phyloP scores from a whole-genome alignment of 2,888 invertebrate species.

The Spodoptera littoralis region DNA sequence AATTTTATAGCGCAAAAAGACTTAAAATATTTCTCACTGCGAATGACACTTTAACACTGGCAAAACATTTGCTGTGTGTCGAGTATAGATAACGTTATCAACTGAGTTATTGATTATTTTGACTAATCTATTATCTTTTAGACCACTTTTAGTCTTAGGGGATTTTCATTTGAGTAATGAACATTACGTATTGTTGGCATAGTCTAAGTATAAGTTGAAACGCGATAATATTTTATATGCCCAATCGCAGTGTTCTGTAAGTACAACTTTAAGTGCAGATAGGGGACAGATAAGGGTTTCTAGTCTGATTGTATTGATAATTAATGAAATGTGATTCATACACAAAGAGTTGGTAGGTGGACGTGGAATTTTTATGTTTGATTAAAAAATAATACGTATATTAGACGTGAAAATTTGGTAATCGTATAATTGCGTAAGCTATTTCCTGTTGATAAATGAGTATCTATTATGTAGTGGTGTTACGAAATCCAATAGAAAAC shows the following conservation, averaged over 20 bases:
- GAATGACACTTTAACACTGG: slow-evolving; percentile 59
- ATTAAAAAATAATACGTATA: too few relatives aligned
- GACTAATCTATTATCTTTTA: slow-evolving; percentile 67
- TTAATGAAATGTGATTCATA: slow-evolving; percentile 17
- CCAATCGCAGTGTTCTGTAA: background rate
- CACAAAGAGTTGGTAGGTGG: background rate
- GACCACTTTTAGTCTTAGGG: slow-evolving; percentile 44
- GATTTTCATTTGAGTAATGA: slow-evolving; percentile 38
- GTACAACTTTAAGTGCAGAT: background rate
- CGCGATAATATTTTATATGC: slow-evolving; percentile 14
- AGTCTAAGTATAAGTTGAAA: background rate
- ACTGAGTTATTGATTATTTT: slow-evolving; percentile 77
- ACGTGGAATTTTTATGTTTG: too few relatives aligned
- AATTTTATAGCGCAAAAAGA: slow-evolving; percentile 22
- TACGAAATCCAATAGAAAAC: too few relatives aligned
- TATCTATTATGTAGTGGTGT: too few relatives aligned
- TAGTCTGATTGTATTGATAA: slow-evolving; percentile 24
- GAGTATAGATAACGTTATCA: slow-evolving; percentile 72
- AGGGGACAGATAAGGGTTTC: slow-evolving; percentile 10
- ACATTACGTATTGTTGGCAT: slow-evolving; percentile 12
- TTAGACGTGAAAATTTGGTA: too few relatives aligned
- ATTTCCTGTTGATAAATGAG: too few relatives aligned
- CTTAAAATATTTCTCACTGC: slow-evolving; percentile 35
- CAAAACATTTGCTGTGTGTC: slow-evolving; percentile 51
- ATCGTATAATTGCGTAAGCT: too few relatives aligned